Evolutionary conservation across 92 coral and sea anemone genomes (phyloP), one percentile per base, ranked within the genome.

Genomic region (Epizoanthus rinbou): DNA sequence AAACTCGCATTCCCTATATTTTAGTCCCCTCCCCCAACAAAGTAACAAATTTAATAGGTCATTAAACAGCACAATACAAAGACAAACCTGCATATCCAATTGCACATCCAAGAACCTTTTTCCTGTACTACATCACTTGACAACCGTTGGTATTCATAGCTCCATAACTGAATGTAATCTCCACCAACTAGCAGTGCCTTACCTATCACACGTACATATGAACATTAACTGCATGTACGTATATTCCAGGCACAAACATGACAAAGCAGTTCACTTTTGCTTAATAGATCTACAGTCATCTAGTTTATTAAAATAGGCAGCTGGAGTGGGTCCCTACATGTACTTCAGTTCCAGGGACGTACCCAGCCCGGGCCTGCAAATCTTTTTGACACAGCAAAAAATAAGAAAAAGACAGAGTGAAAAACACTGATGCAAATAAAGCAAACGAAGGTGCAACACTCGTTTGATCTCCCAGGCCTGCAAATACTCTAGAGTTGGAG

Each of bases 141-240:
- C 54, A 68, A 85, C 41, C 66, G 85, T 54, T 65, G 47, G 63
- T 75, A 74, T 74, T 91, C 93, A 89, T 90, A 93, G 85, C 92
- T 92, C 99, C 99, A 97, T 67, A 97, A 65, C 91, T 97, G 98
- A n/a, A 97, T 87, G 35, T 86, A 92, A 50, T 92, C 93, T 11
- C 99, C 99, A 25, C 99, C 99, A 70, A 94, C 89, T 11, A 97
- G 80, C 23, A 97, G 89, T 52, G 91, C 84, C 70, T 90, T 90
- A 15, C 99, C 99, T 97, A 45, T 5, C 74, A 68, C 37, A 25
- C 5, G 41, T 25, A 18, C 74, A 17, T 6, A 67, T 31, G 47
- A 5, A 16, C 28, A 45, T 19, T 9, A 25, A 73, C 9, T 14
- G 28, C 1, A 39, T 70, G 31, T 28, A 19, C 31, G 31, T 28